Percentiles rank a stretch among this genome's conserved stretches.
Conservation (phyloP, 2,888 invertebrate genomes). For the Leptura quadrifasciata region DNA sequence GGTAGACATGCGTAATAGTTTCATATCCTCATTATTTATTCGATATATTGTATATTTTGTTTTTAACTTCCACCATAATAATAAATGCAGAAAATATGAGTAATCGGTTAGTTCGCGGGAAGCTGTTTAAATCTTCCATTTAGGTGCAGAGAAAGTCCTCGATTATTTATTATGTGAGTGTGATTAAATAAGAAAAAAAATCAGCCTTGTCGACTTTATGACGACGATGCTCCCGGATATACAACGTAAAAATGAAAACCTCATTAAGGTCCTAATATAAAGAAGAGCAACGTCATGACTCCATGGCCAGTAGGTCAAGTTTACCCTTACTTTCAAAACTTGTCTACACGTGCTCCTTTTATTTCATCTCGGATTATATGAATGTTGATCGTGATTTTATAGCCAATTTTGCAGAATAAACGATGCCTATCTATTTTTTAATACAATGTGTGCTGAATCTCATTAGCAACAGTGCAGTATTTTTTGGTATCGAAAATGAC, state of each 20-base stretch:
- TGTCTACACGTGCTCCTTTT: conserved; percentile 7
- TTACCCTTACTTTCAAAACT: conserved; percentile 16
- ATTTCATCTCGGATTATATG: background rate
- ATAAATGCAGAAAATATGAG: no score
- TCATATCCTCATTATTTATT: background rate
- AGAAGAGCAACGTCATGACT: background rate
- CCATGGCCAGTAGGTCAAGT: conserved; percentile 13
- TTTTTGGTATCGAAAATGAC: no score
- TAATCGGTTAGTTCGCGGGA: background rate
- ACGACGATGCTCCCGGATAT: background rate
- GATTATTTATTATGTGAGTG: conserved; percentile 34
- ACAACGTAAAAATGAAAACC: background rate
- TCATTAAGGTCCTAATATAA: background rate
- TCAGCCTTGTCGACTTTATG: background rate
- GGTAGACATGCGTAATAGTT: background rate
- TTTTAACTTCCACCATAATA: background rate
- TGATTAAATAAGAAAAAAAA: background rate
- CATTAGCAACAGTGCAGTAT: no score
- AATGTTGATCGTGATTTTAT: background rate
- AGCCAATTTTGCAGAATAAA: no score
- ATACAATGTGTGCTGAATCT: no score
- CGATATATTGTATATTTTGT: background rate
- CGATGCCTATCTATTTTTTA: no score
- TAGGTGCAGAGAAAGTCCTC: conserved; percentile 24
- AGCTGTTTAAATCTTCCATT: conserved; percentile 1